Conservation (phyloP, 37 sponge, comb jelly and placozoan species). For the Haliclona indistincta region DNA sequence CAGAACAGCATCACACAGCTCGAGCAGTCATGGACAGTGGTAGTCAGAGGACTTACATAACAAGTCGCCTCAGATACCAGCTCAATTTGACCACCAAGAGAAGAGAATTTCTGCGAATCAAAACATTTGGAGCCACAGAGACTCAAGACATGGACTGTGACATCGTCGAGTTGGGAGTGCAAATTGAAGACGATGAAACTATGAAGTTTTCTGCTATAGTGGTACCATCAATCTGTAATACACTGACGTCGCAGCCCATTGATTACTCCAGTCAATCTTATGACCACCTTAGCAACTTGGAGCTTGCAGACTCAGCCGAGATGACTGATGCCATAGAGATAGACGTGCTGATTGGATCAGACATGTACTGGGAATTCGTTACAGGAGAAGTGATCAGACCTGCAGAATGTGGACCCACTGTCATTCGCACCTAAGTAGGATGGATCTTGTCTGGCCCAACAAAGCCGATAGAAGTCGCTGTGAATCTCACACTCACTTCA, state of each 20-base stretch:
- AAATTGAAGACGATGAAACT: neutral
- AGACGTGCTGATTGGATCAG: slow-evolving; percentile 34
- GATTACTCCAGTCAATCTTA: neutral
- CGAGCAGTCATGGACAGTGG: slow-evolving; percentile 30
- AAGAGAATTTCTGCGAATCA: slow-evolving; percentile 26
- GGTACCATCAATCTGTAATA: slow-evolving; percentile 39
- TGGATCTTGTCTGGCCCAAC: slow-evolving; percentile 49
- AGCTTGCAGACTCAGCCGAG: slow-evolving; percentile 18
- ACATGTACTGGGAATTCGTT: slow-evolving; percentile 33
- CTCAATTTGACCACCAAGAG: slow-evolving; percentile 9
- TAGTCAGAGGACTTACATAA: slow-evolving; percentile 39
- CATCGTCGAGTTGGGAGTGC: slow-evolving; percentile 12
- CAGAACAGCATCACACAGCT: neutral
- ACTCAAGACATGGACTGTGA: neutral
- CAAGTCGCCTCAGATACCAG: neutral
- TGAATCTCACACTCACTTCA: neutral
- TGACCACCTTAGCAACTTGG: slow-evolving; percentile 11
- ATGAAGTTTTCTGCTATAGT: neutral
- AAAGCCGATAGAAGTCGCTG: neutral
- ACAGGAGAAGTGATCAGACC: slow-evolving; percentile 14
- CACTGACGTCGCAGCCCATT: slow-evolving; percentile 21
- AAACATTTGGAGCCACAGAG: slow-evolving; percentile 22
- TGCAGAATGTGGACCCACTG: slow-evolving; percentile 19
- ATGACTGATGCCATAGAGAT: neutral
- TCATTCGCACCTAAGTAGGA: slow-evolving; percentile 19